Base-by-base conservation (phyloP, 2,797 vertebrate genomes). In the Pteronotus mesoamericanus region DNA sequence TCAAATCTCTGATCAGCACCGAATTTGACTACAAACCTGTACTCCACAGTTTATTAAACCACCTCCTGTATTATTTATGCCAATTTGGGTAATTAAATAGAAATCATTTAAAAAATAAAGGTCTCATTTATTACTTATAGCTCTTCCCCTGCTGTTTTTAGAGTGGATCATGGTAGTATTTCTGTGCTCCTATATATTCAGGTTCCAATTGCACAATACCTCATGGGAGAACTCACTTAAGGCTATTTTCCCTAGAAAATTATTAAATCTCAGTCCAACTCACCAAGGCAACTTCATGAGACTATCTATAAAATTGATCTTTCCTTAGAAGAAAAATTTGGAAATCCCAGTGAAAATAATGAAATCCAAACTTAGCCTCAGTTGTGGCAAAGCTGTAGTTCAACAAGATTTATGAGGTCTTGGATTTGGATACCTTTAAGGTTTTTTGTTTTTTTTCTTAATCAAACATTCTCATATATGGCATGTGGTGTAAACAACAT, bases 251-350 rank as follows among this genome's bases (percentile, higher is more conserved):
- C 26, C 21, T 29, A 55, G 39, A 34, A 96, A 96, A 83, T 92
- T 88, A 86, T 75, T 96, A 90, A 94, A 89, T 92, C 19, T 46
- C 42, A 82, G 53, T 69, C 39, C 95, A 88, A 89, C 14, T 53
- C 24, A 92, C 15, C 29, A 16, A 7, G 34, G 39, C 5, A 94
- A 79, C n/a, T 87, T 80, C 48, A 78, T 77, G 68, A 94, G 26
- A 96, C n/a, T 91, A 93, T 61, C 86, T 91, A 85, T 77, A 93
- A 96, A 89, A 84, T 1, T 88, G 22, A 95, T 92, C 44, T 86
- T 86, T 84, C 68, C 55, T 78, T 91, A 72, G 39, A 53, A 69
- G 53, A 93, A 96, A 96, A 91, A 53, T 34, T 53, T 83, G 59
- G 24, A 97, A 90, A 93, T 84, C 6, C 15, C 37, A 86, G 7